Evolutionary conservation across 1,140 invertebrate species (phyloP).

Genomic region (Macrotrachela quadricornifera): DNA sequence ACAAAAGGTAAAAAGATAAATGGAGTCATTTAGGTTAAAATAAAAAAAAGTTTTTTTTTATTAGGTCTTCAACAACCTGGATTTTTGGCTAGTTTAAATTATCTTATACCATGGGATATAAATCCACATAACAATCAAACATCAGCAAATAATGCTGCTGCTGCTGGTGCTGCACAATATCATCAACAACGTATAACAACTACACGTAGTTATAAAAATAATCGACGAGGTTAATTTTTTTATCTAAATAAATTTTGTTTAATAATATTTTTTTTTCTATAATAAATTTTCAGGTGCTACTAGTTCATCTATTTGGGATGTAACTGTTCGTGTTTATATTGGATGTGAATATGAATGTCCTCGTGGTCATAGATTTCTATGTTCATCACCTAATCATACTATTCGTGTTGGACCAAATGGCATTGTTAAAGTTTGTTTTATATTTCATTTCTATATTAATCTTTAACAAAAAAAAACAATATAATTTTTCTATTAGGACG

Average conservation of each 20-base stretch:
- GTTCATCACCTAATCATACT: conserved; percentile 61
- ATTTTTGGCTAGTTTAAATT: conserved; percentile 66
- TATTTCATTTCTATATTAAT: not conserved
- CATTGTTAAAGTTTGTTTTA: conserved; percentile 39
- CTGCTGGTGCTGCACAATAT: conserved; percentile 16
- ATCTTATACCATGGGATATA: conserved; percentile 82
- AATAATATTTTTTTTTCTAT: conserved; percentile 18
- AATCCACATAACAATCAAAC: conserved; percentile 37
- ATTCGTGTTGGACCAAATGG: conserved; percentile 50
- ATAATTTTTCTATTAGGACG: conserved; percentile 35
- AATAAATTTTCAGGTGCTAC: conserved; percentile 33
- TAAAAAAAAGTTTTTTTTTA: not conserved
- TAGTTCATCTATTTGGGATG: not conserved
- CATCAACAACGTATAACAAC: too few species aligned
- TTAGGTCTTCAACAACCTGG: conserved; percentile 43
- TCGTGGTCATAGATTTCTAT: conserved; percentile 78
- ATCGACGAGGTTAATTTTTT: not conserved
- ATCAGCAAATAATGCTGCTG: conserved; percentile 30
- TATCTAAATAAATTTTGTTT: not conserved
- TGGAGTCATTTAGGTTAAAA: not conserved
- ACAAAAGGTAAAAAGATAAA: conserved; percentile 51
- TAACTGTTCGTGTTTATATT: conserved; percentile 71
- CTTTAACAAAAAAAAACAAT: not conserved
- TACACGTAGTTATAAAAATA: not conserved
- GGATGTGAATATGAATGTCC: conserved; percentile 92